Conservation (phyloP, 1,140 invertebrate genomes). For the Mizuhopecten yessoensis region DNA sequence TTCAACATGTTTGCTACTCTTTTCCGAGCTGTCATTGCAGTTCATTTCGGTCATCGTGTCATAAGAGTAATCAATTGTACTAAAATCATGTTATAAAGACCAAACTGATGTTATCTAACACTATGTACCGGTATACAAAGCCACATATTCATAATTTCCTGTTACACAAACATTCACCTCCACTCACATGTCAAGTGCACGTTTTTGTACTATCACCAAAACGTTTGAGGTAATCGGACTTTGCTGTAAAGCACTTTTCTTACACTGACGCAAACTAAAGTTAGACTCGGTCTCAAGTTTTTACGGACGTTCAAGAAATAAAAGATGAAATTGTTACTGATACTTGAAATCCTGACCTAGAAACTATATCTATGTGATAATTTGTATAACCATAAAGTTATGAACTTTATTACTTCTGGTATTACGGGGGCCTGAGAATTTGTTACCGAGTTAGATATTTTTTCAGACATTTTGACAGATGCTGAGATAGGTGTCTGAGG, state of each 20-base stretch:
- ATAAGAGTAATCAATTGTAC: neutral
- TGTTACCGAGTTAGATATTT: too few relatives aligned
- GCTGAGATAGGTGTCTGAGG: too few relatives aligned
- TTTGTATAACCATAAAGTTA: too few relatives aligned
- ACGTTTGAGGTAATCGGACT: neutral
- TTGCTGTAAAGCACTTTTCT: neutral
- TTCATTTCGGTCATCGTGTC: neutral
- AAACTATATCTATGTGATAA: too few relatives aligned
- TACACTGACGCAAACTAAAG: neutral
- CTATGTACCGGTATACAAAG: neutral
- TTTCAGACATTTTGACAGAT: too few relatives aligned
- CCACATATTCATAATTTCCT: too few relatives aligned
- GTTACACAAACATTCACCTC: neutral
- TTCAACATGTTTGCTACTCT: constrained; percentile 43
- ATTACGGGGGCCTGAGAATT: too few relatives aligned
- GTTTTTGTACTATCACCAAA: neutral
- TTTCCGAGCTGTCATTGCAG: neutral
- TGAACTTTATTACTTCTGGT: too few relatives aligned
- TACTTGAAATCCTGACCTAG: too few relatives aligned
- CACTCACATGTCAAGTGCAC: neutral
- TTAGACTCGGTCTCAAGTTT: neutral
- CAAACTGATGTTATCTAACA: neutral
- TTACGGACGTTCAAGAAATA: neutral
- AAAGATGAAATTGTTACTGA: too few relatives aligned
- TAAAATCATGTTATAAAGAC: neutral